These are phyloP conservation scores for Melanostoma mellinum DNA, from an alignment of 2,888 invertebrate species.

Conservation along the genomic window DNA sequence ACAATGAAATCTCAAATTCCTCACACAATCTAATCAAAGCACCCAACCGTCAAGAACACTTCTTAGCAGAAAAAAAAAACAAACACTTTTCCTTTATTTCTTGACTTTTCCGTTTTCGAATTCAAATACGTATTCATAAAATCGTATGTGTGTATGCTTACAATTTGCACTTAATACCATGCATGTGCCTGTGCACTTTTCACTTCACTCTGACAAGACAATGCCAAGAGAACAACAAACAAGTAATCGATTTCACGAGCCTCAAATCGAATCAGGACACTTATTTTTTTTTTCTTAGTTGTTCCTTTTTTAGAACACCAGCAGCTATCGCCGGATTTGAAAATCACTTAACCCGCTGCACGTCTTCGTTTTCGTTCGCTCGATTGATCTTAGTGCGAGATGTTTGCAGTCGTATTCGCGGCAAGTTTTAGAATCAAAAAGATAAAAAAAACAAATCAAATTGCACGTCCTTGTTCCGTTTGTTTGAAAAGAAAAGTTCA, in stretches of 20 bases:
- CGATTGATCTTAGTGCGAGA: conserved; percentile 50
- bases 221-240: conserved; percentile 30
- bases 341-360: conserved; percentile 46
- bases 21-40: conserved; percentile 11
- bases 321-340: conserved; percentile 14
- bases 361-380: conserved; percentile 58
- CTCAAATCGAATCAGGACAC: conserved; percentile 64
- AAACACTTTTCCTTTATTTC: conserved; percentile 3
- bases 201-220: conserved; percentile 46
- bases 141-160: conserved; percentile 50
- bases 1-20: conserved; percentile 35
- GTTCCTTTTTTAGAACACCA: conserved; percentile 1
- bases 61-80: not conserved
- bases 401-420: conserved; percentile 24
- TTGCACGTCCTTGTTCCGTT: conserved; percentile 60
- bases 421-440: conserved; percentile 14
- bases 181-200: conserved; percentile 46
- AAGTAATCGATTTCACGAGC: conserved; percentile 49
- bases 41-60: conserved; percentile 16
- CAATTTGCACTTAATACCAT: conserved; percentile 63
- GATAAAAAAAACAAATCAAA: conserved; percentile 12
- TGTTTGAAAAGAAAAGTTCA: conserved; percentile 13
- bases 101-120: conserved; percentile 42
- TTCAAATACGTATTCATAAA: conserved; percentile 66
- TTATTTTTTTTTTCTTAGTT: conserved; percentile 1